These are phyloP conservation scores for Caenorhabditis zanzibari DNA, from an alignment of 2,888 invertebrate genomes.

Conservation along the genomic window DNA sequence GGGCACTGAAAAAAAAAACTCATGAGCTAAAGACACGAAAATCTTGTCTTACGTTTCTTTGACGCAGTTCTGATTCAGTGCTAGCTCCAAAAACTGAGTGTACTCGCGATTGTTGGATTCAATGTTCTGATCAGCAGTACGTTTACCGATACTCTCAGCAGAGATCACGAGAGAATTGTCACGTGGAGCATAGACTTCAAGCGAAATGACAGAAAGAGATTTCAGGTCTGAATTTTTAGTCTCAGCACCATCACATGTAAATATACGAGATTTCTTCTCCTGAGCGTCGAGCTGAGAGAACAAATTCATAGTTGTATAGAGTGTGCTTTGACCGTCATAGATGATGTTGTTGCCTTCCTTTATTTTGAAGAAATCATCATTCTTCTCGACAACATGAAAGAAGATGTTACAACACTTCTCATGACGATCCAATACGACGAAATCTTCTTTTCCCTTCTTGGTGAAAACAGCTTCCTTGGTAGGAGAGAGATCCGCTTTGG, in stretches of 20 bases:
- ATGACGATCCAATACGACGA: constrained; percentile 58
- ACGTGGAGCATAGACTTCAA: constrained; percentile 43
- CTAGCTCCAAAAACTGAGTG: constrained; percentile 61
- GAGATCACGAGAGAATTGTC: constrained; percentile 25
- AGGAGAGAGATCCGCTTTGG: constrained; percentile 34
- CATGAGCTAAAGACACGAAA: not conserved
- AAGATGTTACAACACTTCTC: constrained; percentile 62
- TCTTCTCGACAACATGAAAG: constrained; percentile 32
- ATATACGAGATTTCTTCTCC: constrained; percentile 12
- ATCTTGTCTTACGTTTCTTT: constrained; percentile 49
- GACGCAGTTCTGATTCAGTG: constrained; percentile 65
- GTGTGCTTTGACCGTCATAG: constrained; percentile 69
- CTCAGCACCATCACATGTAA: constrained; percentile 36
- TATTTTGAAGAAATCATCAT: constrained; percentile 62
- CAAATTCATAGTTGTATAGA: constrained; percentile 62
- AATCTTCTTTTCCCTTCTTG: constrained; percentile 69
- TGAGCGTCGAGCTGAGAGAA: constrained; percentile 22
- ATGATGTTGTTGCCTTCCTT: constrained; percentile 36
- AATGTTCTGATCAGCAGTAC: constrained; percentile 51
- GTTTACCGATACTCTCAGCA: constrained; percentile 16
- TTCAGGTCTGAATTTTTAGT: constrained; percentile 32
- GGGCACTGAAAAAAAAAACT: constrained; percentile 11
- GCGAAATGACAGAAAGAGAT: constrained; percentile 5
- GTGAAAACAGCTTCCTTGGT: constrained; percentile 64
- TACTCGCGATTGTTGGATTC: constrained; percentile 47